A percentile compares a stretch with the other conserved stretches of the same genome.
These are phyloP conservation scores for Valencia hispanica DNA, from an alignment of 2,797 vertebrate genomes.

Conservation along the genomic window DNA sequence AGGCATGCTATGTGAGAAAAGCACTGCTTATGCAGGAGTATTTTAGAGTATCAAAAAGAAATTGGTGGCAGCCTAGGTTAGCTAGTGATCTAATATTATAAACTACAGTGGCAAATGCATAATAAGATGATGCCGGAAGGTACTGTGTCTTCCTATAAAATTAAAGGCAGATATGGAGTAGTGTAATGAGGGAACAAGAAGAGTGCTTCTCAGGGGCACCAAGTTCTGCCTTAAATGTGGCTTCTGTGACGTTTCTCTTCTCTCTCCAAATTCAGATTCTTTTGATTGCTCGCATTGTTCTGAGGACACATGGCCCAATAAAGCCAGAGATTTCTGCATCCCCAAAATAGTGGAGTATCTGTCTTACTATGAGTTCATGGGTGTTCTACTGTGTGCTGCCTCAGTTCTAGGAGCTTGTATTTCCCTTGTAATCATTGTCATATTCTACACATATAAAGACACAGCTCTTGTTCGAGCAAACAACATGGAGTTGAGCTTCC, in stretches of 20 bases:
- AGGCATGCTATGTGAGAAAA: too few relatives aligned
- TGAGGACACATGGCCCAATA: slow-evolving; percentile 70
- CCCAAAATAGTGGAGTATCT: slow-evolving; percentile 73
- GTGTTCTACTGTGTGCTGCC: slow-evolving; percentile 65
- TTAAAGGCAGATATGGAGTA: neutral
- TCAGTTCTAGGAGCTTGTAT: slow-evolving; percentile 66
- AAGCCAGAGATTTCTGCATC: slow-evolving; percentile 63
- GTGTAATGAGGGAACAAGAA: neutral
- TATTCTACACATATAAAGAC: slow-evolving; percentile 66
- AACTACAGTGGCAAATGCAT: neutral
- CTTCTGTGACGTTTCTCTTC: neutral
- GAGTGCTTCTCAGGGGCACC: neutral
- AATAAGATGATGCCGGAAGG: neutral
- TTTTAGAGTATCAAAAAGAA: neutral
- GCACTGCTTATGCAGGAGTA: neutral
- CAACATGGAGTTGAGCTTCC: slow-evolving; percentile 80
- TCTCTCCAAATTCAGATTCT: slow-evolving; percentile 65
- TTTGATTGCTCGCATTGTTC: slow-evolving; percentile 72
- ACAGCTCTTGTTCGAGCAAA: slow-evolving; percentile 79
- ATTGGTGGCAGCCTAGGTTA: neutral
- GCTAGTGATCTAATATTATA: neutral
- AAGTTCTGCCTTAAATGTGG: neutral
- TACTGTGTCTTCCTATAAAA: neutral
- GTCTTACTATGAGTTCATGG: slow-evolving; percentile 73
- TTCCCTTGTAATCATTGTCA: slow-evolving; percentile 57